Conservation (phyloP, 2,888 invertebrate genomes). For the Hanleya hanleyi region DNA sequence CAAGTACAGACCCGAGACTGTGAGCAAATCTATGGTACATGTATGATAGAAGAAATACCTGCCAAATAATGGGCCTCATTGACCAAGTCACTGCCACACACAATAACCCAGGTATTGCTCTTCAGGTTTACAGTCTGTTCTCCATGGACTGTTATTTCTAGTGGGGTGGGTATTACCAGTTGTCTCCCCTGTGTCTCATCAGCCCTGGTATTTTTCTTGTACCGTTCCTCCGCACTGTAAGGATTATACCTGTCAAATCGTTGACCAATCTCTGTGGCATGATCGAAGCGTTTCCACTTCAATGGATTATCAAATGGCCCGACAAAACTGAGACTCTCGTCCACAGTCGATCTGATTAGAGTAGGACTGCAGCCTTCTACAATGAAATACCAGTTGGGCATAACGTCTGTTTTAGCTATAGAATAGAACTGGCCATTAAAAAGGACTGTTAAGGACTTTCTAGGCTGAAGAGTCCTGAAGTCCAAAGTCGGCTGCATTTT, state of each 20-base stretch:
- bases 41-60: too few relatives aligned
- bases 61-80: slow-evolving; percentile 23
- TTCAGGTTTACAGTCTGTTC: slow-evolving; percentile 27
- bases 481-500: slow-evolving; percentile 50
- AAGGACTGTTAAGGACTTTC: slow-evolving; percentile 45
- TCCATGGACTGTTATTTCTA: slow-evolving; percentile 26
- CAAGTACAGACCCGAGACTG: too few relatives aligned
- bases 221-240: slow-evolving; percentile 52
- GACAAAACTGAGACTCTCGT: slow-evolving; percentile 56
- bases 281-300: slow-evolving; percentile 63
- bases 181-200: slow-evolving; percentile 17
- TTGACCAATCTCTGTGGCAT: slow-evolving; percentile 43
- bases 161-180: slow-evolving; percentile 54
- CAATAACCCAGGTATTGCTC: slow-evolving; percentile 42
- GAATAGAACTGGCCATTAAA: slow-evolving; percentile 61
- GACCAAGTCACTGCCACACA: slow-evolving; percentile 23
- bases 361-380: slow-evolving; percentile 47
- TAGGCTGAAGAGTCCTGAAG: slow-evolving; percentile 50
- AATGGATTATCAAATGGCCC: slow-evolving; percentile 54
- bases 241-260: slow-evolving; percentile 54
- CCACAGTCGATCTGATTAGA: slow-evolving; percentile 54
- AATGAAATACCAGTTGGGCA: slow-evolving; percentile 64
- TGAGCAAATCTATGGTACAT: too few relatives aligned
- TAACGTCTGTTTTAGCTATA: slow-evolving; percentile 55
- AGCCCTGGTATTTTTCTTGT: slow-evolving; percentile 39